Evolutionary conservation across 2,113 vertebrate species (phyloP), one percentile per base, ranked within the genome.

Genomic region (Etheostoma spectabile): DNA sequence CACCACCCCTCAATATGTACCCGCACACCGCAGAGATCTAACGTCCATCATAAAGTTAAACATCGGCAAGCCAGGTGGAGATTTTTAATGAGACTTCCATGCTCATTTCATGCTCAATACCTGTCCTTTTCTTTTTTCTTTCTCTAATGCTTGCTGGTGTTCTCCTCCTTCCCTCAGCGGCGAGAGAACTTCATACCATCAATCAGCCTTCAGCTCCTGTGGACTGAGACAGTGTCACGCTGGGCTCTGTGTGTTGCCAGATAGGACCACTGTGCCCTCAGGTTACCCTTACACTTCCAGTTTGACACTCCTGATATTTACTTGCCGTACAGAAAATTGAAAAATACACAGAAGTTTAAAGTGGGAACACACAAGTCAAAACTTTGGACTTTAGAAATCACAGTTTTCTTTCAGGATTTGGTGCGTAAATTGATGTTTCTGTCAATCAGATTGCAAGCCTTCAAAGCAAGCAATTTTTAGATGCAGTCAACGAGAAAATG

Each of bases 31-130:
- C 77, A 48, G 71, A 78, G 74, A 90, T 90, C 79, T 82, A 81
- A 90, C 82, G 85, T 84, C 86, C 48, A n/a, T 86, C 85, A 81
- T 88, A 85, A 87, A 92, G 84, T 88, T 87, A 86, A 86, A 88
- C 86, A 81, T 80, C 57, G 42, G 59, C 68, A 53, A 84, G 57
- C 64, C 46, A 64, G 87, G 76, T 67, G 77, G 73, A 86, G 79
- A 80, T 87, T 84, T 90, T 89, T 88, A 91, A 91, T 89, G 85
- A 89, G 72, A 80, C 81, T 80, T 84, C 62, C 64, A 61, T 82
- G 73, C 78, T 83, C 52, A 74, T 88, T 89, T 90, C 87, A 85
- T 35, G 52, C 71, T 79, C 60, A 74, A 52, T 79, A 80, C 86
- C 83, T 63, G 62, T 75, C 30, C 57, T 53, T 63, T 80, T 82